Evolutionary conservation across 2,113 vertebrate genomes (phyloP).

Genomic region (Esox niger): DNA sequence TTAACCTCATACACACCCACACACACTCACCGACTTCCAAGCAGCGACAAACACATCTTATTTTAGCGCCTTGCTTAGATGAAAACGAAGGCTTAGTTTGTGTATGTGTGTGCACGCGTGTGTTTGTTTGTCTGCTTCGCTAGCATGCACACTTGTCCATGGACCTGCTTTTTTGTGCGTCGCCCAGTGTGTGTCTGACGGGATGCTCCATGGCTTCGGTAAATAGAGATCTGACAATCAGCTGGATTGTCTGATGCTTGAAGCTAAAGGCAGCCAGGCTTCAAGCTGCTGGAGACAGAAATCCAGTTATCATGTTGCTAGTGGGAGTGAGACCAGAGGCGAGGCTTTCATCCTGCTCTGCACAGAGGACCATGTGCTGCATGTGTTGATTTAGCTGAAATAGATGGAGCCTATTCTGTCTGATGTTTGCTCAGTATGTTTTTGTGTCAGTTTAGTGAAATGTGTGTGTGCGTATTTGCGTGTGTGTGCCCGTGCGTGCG

Average conservation of each 20-base stretch:
- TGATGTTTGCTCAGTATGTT: slow-evolving; percentile 1
- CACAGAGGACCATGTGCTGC: slow-evolving; percentile 1
- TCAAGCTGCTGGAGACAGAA: slow-evolving; percentile 8
- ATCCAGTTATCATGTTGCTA: slow-evolving; percentile 24
- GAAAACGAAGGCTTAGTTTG: slow-evolving; percentile 19
- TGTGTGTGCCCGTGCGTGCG: slow-evolving; percentile 9
- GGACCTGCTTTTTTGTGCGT: background rate
- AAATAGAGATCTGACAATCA: slow-evolving; percentile 17
- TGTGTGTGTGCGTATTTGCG: slow-evolving; percentile 8
- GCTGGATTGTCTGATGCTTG: slow-evolving; percentile 27
- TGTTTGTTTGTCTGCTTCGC: background rate
- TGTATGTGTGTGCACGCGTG: background rate
- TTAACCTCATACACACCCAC: background rate
- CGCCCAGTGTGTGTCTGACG: background rate
- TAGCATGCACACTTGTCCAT: too few species aligned
- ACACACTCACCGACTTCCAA: background rate
- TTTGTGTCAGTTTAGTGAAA: background rate
- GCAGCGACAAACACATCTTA: slow-evolving; percentile 5
- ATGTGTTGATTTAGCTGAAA: slow-evolving; percentile 29
- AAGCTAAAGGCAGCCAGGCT: slow-evolving; percentile 8
- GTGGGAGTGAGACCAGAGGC: slow-evolving; percentile 17
- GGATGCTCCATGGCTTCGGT: slow-evolving; percentile 17
- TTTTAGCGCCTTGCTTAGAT: slow-evolving; percentile 8
- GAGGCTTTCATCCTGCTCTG: slow-evolving; percentile 23
- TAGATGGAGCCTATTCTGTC: background rate